Evolutionary conservation across 2,797 vertebrate species (phyloP).

Genomic region (Limosa lapponica): DNA sequence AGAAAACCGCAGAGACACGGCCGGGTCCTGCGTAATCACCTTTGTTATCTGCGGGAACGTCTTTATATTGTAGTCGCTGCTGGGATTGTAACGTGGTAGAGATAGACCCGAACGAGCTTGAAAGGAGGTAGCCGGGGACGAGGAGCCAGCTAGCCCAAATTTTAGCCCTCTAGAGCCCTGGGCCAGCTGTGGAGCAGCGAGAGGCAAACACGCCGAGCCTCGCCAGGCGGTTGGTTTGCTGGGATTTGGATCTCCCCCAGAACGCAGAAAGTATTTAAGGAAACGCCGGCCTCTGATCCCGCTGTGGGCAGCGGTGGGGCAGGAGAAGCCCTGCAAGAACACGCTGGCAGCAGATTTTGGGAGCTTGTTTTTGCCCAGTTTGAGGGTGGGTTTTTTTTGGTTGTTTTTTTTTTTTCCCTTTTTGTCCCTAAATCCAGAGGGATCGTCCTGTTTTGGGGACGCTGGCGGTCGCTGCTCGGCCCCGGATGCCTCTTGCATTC

Average conservation of each 20-base stretch:
- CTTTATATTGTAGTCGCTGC: background rate
- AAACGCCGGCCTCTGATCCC: background rate
- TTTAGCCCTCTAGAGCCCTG: background rate
- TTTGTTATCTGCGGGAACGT: background rate
- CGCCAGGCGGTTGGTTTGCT: background rate
- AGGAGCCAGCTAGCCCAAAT: background rate
- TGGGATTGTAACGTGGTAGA: background rate
- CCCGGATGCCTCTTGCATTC: background rate
- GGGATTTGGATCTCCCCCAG: slow-evolving; percentile 1
- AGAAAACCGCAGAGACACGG: background rate
- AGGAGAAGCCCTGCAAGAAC: background rate
- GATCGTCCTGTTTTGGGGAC: rapidly evolving
- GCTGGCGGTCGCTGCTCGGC: background rate
- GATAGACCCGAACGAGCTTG: background rate
- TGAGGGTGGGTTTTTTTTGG: background rate
- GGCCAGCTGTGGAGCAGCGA: background rate
- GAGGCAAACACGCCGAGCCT: background rate
- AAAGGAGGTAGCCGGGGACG: rapidly evolving
- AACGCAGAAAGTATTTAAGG: background rate
- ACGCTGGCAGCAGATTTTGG: background rate
- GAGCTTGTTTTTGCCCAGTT: background rate
- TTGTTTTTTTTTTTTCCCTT: background rate
- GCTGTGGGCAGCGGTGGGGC: background rate
- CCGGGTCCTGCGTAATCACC: background rate
- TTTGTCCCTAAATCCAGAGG: background rate